Evolutionary conservation across 1,140 invertebrate species (phyloP).

Genomic region (Diploscapter pachys): DNA sequence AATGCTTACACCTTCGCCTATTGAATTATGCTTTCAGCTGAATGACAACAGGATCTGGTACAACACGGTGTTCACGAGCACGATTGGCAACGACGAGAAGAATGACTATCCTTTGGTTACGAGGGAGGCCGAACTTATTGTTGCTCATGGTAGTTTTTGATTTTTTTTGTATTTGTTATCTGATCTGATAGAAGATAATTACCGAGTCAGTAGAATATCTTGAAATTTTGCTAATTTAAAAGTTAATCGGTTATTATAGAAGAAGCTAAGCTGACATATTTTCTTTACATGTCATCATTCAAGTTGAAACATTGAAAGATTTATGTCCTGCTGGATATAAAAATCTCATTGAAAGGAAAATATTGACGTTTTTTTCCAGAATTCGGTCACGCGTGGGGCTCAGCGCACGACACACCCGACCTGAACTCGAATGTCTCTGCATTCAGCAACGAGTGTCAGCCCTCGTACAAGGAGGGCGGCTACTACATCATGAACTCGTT

Average conservation of each 20-base stretch:
- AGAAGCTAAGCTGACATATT: background rate
- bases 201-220: too few relatives aligned
- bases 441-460: constrained; percentile 19
- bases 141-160: constrained; percentile 22
- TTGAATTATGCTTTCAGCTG: too few relatives aligned
- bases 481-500: constrained; percentile 30
- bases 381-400: constrained; percentile 33
- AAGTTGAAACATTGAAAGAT: too few relatives aligned
- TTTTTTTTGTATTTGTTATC: constrained; percentile 2
- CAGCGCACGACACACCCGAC: constrained; percentile 21
- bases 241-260: background rate
- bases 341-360: background rate
- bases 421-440: constrained; percentile 7
- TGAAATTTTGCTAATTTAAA: background rate
- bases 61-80: constrained; percentile 24
- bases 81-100: constrained; percentile 19
- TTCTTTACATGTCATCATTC: background rate
- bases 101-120: constrained; percentile 27
- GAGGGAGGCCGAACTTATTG: constrained; percentile 29
- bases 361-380: constrained; percentile 25
- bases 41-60: constrained; percentile 4
- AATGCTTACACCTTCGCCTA: too few relatives aligned
- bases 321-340: background rate
- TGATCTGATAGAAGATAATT: background rate
- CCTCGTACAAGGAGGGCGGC: constrained; percentile 22